phyloP scores from a whole-genome alignment of 2,888 invertebrate species.

The Eristalinus sepulchralis region DNA sequence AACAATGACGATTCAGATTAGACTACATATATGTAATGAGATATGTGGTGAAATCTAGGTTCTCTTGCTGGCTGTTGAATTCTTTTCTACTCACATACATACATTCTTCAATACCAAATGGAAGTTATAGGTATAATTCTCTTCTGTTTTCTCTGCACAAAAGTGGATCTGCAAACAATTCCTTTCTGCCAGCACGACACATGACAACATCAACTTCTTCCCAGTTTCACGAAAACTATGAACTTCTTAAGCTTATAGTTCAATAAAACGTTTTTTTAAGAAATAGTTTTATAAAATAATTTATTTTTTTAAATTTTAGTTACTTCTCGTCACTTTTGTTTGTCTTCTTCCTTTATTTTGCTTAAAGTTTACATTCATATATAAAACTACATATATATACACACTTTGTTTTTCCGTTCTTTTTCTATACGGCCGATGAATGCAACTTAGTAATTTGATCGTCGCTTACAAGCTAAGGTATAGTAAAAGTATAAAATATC shows the following conservation, averaged over 20 bases:
- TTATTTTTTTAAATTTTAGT: conserved; percentile 52
- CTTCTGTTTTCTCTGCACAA: too few relatives aligned
- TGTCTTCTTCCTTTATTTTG: conserved; percentile 32
- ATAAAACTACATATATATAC: conserved; percentile 70
- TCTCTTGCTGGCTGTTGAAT: too few relatives aligned
- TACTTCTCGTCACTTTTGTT: conserved; percentile 23
- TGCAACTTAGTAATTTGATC: conserved; percentile 17
- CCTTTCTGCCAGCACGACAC: too few relatives aligned
- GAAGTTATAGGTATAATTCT: too few relatives aligned
- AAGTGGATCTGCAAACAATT: too few relatives aligned
- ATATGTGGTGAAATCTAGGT: too few relatives aligned
- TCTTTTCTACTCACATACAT: neutral
- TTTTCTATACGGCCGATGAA: conserved; percentile 42
- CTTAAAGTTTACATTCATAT: conserved; percentile 46
- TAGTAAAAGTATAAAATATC: conserved; percentile 61
- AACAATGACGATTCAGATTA: too few relatives aligned
- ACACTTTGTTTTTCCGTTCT: conserved; percentile 28
- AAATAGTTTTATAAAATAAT: conserved; percentile 65
- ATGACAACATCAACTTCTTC: too few relatives aligned
- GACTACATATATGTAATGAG: too few relatives aligned
- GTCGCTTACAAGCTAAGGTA: conserved; percentile 43
- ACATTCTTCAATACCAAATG: too few relatives aligned
- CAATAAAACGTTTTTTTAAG: neutral
- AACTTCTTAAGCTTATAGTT: too few relatives aligned
- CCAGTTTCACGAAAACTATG: too few relatives aligned